phyloP scores from a whole-genome alignment of 2,888 invertebrate species.

The Cephus pygmeus region DNA sequence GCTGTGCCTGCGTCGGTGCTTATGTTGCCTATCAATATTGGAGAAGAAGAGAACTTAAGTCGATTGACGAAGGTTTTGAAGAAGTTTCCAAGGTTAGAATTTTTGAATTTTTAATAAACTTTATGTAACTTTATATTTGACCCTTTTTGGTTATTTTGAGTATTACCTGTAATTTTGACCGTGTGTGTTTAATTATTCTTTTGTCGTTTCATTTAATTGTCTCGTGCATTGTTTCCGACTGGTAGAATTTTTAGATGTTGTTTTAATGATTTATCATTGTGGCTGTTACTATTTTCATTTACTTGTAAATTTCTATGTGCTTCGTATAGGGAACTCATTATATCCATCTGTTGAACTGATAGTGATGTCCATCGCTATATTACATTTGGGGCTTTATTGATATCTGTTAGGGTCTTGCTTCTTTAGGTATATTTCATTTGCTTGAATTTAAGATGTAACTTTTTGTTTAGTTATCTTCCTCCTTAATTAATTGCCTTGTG shows the following conservation, averaged over 20 bases:
- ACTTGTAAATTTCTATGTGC: background rate
- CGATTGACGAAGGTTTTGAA: constrained; percentile 65
- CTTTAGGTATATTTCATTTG: background rate
- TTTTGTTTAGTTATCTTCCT: background rate
- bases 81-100: constrained; percentile 62
- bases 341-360: background rate
- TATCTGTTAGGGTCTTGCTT: background rate
- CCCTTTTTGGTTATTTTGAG: background rate
- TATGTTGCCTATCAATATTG: constrained; percentile 63
- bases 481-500: background rate
- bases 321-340: background rate
- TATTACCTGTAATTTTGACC: background rate
- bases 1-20: constrained; percentile 60
- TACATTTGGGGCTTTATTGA: background rate
- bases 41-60: constrained; percentile 60
- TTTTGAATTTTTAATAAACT: constrained; percentile 8
- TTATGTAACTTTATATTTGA: background rate
- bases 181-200: background rate
- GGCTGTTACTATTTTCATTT: background rate
- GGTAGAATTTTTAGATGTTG: background rate
- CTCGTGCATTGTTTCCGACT: background rate
- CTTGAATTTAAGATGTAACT: background rate
- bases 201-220: background rate
- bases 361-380: background rate
- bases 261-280: background rate